Conservation (phyloP, 2,797 vertebrate genomes). For the Vultur gryphus region DNA sequence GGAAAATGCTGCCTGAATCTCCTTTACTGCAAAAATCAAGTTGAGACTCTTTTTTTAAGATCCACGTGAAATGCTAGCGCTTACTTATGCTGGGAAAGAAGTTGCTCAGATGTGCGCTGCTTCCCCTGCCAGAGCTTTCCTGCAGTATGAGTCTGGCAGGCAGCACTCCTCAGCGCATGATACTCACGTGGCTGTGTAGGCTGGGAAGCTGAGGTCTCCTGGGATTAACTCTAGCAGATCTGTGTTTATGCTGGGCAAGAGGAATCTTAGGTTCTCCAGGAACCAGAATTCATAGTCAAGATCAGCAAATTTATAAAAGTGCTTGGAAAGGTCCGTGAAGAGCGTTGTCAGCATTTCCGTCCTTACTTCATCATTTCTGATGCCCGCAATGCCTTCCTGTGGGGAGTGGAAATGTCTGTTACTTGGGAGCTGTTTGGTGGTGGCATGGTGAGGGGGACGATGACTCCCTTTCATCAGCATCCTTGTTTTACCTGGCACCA, state of each 20-base stretch:
- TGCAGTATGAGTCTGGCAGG: neutral
- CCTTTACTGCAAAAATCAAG: neutral
- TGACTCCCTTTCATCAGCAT: too few relatives aligned
- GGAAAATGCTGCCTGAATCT: neutral
- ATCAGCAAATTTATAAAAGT: neutral
- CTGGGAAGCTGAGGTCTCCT: neutral
- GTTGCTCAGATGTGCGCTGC: neutral
- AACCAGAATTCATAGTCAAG: neutral
- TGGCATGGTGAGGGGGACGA: neutral
- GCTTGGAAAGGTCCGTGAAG: neutral
- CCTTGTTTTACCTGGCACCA: neutral
- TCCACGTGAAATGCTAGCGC: neutral
- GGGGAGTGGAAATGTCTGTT: neutral
- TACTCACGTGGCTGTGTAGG: conserved; percentile 21
- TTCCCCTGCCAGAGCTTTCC: neutral
- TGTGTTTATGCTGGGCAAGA: conserved; percentile 7
- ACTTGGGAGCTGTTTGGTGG: neutral
- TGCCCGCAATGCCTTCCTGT: neutral
- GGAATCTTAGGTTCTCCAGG: neutral
- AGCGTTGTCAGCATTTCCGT: neutral
- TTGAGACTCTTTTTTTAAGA: neutral
- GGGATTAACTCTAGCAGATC: neutral
- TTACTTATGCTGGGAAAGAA: neutral
- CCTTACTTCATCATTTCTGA: neutral
- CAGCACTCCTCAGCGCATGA: neutral